These are phyloP conservation scores for Polyergus mexicanus DNA, from an alignment of 1,140 invertebrate genomes.

Conservation along the genomic window DNA sequence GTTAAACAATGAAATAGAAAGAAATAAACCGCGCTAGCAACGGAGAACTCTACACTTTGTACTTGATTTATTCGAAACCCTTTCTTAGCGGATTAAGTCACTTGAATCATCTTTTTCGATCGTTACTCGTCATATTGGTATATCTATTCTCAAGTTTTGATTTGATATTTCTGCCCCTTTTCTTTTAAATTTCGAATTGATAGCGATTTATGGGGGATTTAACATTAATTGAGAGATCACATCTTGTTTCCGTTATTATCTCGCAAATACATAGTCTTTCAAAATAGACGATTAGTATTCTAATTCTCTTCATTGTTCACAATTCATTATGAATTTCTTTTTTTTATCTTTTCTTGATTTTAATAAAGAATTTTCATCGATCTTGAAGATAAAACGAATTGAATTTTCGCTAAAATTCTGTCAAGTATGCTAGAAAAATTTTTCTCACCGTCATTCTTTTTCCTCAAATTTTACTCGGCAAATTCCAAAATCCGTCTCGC, in stretches of 20 bases:
- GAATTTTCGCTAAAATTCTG: neutral
- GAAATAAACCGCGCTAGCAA: neutral
- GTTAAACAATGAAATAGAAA: neutral
- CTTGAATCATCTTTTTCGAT: neutral
- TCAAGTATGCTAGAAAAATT: too few relatives aligned
- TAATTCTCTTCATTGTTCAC: too few relatives aligned
- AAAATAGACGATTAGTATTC: too few relatives aligned
- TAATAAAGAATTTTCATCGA: neutral
- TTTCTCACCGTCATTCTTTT: neutral
- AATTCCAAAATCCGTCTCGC: slow-evolving; percentile 17
- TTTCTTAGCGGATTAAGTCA: neutral
- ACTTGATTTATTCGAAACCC: neutral
- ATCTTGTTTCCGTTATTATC: too few relatives aligned
- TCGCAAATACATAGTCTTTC: too few relatives aligned
- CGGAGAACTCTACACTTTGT: neutral
- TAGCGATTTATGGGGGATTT: too few relatives aligned
- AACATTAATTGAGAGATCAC: too few relatives aligned
- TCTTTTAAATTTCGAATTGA: neutral
- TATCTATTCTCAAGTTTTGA: neutral
- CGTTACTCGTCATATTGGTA: neutral
- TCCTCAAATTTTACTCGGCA: neutral
- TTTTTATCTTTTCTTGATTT: too few relatives aligned
- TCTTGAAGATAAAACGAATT: neutral
- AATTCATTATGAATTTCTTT: too few relatives aligned
- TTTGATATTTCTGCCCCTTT: neutral